Base-by-base conservation (phyloP, 2,797 vertebrate species). In the Danio jaintianensis region DNA sequence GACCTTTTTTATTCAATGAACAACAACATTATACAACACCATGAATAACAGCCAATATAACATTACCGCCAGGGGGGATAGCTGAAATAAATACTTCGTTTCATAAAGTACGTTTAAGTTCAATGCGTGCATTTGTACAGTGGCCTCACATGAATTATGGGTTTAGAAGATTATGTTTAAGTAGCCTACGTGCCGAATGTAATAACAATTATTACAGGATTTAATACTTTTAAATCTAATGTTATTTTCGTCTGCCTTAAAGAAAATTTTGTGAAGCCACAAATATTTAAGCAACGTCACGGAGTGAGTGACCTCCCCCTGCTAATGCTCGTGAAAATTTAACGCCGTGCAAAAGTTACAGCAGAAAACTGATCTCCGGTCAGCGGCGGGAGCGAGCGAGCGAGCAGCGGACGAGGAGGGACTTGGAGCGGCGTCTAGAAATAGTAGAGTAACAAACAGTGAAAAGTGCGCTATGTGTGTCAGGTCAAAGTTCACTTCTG, bases 11-110 rank as follows among this genome's bases (percentile, higher is more conserved):
- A 29, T 53, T 70, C 50, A 42, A 20, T 42, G n/a, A 71, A 71
- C 68, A 71, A 70, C 68, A 70, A 70, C 68, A 70, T 55, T 70
- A 70, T 42, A 70, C 68, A 70, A 70, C 50, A 70, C 43, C 16
- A 48, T 20, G 50, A 71, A 71, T 42, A 71, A 71, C 50, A 42
- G 15, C 68, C 68, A 18, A 20, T 36, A 55, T 55, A 71, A 71
- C 20, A 71, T 55, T 13, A 20, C 50, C 50, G 36, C 68, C 68
- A 55, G 36, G 68, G 50, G 68, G 16, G 9, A 71, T 3, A 18
- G 20, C 13, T 9, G 36, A 71, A 71, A 42, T 9, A 55, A 55
- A 20, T 12, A 9, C 36, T 15, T 15, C n/a, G 36, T 40, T 55
- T 55, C 68, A 20, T n/a, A 8, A 36, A 55, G n/a, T 9, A 55